Evolutionary conservation across 2,888 invertebrate genomes (phyloP).

Genomic region (Corythucha ciliata): DNA sequence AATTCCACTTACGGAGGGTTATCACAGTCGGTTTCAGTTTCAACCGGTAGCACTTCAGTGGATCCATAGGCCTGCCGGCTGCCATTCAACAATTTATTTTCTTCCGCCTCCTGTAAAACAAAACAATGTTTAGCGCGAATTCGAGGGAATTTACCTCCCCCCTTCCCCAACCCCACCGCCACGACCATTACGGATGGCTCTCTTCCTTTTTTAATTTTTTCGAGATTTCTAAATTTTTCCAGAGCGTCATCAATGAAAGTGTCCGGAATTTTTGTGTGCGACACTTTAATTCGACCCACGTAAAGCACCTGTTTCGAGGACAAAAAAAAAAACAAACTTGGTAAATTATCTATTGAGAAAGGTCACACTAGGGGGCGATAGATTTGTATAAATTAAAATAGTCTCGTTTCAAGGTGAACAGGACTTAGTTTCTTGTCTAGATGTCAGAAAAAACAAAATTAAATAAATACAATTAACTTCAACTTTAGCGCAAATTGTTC

Average conservation of each 20-base stretch:
- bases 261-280: constrained; percentile 76
- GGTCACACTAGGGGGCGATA: too few species aligned
- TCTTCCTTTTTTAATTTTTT: constrained; percentile 52
- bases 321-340: constrained; percentile 8
- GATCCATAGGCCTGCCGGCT: not conserved
- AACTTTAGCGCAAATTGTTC: too few species aligned
- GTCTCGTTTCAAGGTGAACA: too few species aligned
- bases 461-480: too few species aligned
- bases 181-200: constrained; percentile 3
- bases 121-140: too few species aligned
- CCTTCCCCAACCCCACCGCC: not conserved
- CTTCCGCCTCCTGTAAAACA: not conserved
- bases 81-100: not conserved
- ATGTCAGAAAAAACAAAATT: too few species aligned
- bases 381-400: too few species aligned
- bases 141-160: too few species aligned
- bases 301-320: constrained; percentile 61
- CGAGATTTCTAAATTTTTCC: constrained; percentile 69
- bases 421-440: too few species aligned
- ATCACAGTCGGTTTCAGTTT: not conserved
- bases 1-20: not conserved
- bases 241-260: constrained; percentile 85
- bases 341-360: too few species aligned
- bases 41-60: not conserved
- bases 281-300: constrained; percentile 82